Evolutionary conservation across 2,888 invertebrate species (phyloP), one percentile per base, ranked within the genome.

Genomic region (Idaea aversata): DNA sequence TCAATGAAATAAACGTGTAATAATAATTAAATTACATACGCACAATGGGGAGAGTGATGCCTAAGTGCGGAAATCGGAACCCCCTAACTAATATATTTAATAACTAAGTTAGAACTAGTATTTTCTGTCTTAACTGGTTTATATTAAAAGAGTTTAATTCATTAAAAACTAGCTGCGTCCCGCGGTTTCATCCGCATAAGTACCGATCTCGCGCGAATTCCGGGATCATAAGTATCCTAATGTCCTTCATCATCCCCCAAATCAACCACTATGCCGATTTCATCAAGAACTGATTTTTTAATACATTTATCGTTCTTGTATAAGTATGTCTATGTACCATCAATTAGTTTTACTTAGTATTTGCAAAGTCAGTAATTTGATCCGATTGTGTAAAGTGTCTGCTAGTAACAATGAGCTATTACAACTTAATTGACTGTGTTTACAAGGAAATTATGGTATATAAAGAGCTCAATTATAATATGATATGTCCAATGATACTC

Each of bases 381-480:
- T 68, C 61, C 36, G 65, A 66, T 62, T 60, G 68, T 64, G 36
- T 63, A 63, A 63, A 64, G 65, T 60, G 63, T 65, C 66, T 65
- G 63, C 68, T 64, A 57, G 65, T 70, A 77, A 84, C 83, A 84
- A 85, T 85, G 72, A 79, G 60, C 74, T 73, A 79, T 83, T 79
- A 84, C 79, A 75, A 69, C 74, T 67, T 78, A 81, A 84, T 81
- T 79, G 73, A 67, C 63, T 67, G 67, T 65, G 69, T 70, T 61
- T 67, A 71, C 68, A 69, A 65, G 73, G 71, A 74, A 77, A 83
- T 80, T 79, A 83, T 81, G 68, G 78, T 65, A 60, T 57, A 38
- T 65, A 76, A 74, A 77, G 67, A 66, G 74, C 67, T 74, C 77
- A 74, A 78, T 82, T 82, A 80, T 77, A 72, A 72, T 72, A 65